Evolutionary conservation across 2,113 vertebrate species (phyloP).

Genomic region (Empidonax traillii): DNA sequence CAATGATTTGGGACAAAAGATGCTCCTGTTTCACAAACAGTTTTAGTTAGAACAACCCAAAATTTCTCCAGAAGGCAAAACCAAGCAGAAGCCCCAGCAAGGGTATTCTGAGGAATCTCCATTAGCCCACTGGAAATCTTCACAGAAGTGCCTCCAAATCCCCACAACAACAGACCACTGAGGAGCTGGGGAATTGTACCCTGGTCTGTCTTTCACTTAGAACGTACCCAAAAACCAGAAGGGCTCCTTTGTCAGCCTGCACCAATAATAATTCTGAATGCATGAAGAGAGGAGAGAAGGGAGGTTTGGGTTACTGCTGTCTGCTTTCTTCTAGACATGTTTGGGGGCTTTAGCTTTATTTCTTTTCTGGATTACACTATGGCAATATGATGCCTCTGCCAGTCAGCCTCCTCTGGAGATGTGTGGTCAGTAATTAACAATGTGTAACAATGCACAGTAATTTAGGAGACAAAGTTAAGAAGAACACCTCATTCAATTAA

Average conservation of each 20-base stretch:
- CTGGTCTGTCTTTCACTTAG: background rate
- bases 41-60: background rate
- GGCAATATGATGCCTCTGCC: background rate
- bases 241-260: background rate
- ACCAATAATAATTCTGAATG: background rate
- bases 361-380: background rate
- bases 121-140: background rate
- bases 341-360: background rate
- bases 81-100: background rate
- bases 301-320: background rate
- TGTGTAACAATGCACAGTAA: background rate
- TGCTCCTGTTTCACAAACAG: background rate
- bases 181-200: background rate
- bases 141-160: background rate
- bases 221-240: background rate
- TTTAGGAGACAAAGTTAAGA: slow-evolving; percentile 34
- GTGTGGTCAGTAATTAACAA: slow-evolving; percentile 29
- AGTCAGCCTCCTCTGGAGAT: background rate
- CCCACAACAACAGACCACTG: background rate
- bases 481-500: slow-evolving; percentile 36
- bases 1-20: background rate
- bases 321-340: background rate
- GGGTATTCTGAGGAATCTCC: background rate
- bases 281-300: background rate
- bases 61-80: background rate